Evolutionary conservation across 2,797 vertebrate species (phyloP), one percentile per base, ranked within the genome.

Genomic region (Enteromius argenteus): DNA sequence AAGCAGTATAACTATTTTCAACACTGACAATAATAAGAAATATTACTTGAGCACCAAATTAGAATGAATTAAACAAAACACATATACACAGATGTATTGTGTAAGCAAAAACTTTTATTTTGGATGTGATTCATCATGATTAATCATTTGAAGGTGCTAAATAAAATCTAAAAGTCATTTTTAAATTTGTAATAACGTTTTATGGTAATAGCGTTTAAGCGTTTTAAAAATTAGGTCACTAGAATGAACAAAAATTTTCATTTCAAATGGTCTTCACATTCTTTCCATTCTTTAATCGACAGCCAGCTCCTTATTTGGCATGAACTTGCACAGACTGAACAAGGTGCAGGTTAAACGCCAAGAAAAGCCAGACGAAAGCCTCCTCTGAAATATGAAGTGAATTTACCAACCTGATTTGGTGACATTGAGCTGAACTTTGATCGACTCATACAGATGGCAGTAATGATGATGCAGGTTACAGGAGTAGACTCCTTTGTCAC

Each of bases 391-490:
- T 44, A 69, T 13, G 21, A 23, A 67, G 62, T n/a, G 30, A 74
- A 62, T 56, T 71, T 62, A 91, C 94, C 79, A 91, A 99, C 98
- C 95, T 90, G 93, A 93, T 78, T 96, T 96, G 11, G 96, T 96
- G 85, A 98, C 84, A 3, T 95, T 92, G 19, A 99, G 96, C 39
- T 95, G 96, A 3, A 99, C 74, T 89, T 96, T 94, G 86, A 97
- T 88, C 0, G 94, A 97, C 89, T 98, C 96, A 0, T 97, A 96
- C 37, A 98, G 89, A 88, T 98, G 96, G 81, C 98, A 99, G 92
- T 99, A 99, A 89, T 98, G 96, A 56, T 99, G 98, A 88, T 99
- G 97, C 72, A 99, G 96, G 85, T 95, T 98, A 60, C 98, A 99
- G 1, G 96, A 97, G 78, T 99, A 99, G 0, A 95, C 92, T 13